These are phyloP conservation scores for Drosophila punjabiensis DNA, from an alignment of 1,140 invertebrate genomes.

Conservation along the genomic window DNA sequence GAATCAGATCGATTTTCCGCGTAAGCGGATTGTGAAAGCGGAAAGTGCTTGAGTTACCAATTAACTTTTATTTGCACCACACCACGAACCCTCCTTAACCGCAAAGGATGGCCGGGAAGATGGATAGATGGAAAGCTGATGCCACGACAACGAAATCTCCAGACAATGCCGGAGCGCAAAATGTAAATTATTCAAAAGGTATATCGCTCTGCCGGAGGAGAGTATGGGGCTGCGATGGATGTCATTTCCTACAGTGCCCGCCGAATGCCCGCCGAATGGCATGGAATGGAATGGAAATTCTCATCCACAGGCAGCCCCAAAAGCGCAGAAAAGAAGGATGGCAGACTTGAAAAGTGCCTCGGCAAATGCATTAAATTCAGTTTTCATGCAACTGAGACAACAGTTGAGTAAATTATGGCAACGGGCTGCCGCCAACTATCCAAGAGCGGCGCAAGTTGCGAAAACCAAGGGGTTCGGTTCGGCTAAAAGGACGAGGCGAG, in stretches of 20 bases:
- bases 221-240: constrained; percentile 73
- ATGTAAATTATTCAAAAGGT: constrained; percentile 83
- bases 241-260: constrained; percentile 48
- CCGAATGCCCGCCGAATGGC: not conserved
- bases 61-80: constrained; percentile 59
- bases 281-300: constrained; percentile 30
- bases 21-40: constrained; percentile 22
- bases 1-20: constrained; percentile 20
- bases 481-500: constrained; percentile 5
- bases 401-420: constrained; percentile 82
- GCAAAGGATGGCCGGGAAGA: constrained; percentile 9
- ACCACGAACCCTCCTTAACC: not conserved
- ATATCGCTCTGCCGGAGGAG: constrained; percentile 53
- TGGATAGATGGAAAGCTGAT: constrained; percentile 28
- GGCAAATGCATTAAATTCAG: constrained; percentile 79
- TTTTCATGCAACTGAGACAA: constrained; percentile 82
- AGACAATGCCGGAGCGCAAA: constrained; percentile 70
- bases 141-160: constrained; percentile 56
- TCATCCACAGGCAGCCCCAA: constrained; percentile 2
- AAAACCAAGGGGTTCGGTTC: not conserved
- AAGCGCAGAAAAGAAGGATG: constrained; percentile 19
- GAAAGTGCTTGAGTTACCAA: constrained; percentile 57
- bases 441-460: constrained; percentile 36
- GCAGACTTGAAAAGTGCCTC: constrained; percentile 66
- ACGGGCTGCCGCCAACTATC: constrained; percentile 60